These are phyloP conservation scores for Acronicta aceris DNA, from an alignment of 2,888 invertebrate genomes.

Conservation along the genomic window DNA sequence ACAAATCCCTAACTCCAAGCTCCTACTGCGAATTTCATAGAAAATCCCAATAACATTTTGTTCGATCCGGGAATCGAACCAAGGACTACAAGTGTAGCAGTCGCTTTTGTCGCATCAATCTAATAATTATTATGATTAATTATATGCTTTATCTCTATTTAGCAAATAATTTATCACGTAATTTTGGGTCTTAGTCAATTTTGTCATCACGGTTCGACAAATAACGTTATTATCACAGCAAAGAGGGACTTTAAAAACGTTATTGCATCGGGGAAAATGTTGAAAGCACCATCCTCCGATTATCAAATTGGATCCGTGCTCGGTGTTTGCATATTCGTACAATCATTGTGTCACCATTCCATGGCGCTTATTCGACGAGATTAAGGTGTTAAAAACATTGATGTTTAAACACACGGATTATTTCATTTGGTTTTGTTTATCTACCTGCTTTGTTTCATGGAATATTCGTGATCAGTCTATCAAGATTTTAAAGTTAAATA, in stretches of 20 bases:
- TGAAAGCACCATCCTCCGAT: conserved; percentile 14
- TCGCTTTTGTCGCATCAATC: too few relatives aligned
- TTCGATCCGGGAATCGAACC: too few relatives aligned
- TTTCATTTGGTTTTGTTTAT: conserved; percentile 39
- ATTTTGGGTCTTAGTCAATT: too few relatives aligned
- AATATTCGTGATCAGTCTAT: conserved; percentile 5
- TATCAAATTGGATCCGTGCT: conserved; percentile 29
- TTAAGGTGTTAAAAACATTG: conserved; percentile 50
- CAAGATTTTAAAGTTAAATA: background rate
- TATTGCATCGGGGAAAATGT: background rate
- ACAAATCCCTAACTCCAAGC: too few relatives aligned
- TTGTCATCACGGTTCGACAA: too few relatives aligned
- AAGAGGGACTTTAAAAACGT: too few relatives aligned
- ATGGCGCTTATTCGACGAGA: conserved; percentile 28
- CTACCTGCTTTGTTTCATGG: conserved; percentile 38
- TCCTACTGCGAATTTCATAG: too few relatives aligned
- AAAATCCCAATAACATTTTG: too few relatives aligned
- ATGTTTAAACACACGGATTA: conserved; percentile 43
- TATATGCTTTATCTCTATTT: too few relatives aligned
- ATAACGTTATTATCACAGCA: background rate
- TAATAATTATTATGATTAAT: too few relatives aligned
- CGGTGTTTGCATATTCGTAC: conserved; percentile 16
- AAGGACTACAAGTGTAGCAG: too few relatives aligned
- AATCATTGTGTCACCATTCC: conserved; percentile 24
- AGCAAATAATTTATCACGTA: too few relatives aligned